Conservation (phyloP, 2,888 invertebrate species). For the Clitarchus hookeri region DNA sequence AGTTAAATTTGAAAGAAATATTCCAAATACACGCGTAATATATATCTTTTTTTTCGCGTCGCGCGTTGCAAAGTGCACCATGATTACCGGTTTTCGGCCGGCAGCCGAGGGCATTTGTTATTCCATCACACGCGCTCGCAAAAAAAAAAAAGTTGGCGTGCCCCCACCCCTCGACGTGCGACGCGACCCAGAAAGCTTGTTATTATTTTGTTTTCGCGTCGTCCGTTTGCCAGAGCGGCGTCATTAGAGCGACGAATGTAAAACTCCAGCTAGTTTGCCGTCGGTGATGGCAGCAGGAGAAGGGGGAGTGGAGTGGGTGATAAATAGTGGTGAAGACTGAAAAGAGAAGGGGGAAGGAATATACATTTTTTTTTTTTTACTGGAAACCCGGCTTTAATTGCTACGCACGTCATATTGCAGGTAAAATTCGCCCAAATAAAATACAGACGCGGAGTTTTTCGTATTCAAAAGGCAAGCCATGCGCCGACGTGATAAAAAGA, state of each 20-base stretch:
- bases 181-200: not conserved
- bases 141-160: not conserved
- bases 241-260: slow-evolving; percentile 8
- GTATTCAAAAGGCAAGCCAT: not conserved
- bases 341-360: not conserved
- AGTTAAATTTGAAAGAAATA: not conserved
- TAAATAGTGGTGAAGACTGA: not conserved
- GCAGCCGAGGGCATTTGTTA: not conserved
- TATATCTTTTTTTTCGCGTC: not conserved
- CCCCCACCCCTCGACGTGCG: not conserved
- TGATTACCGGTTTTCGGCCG: not conserved
- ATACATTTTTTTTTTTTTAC: not conserved
- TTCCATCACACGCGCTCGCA: not conserved
- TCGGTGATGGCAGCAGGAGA: not conserved
- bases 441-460: not conserved
- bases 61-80: not conserved
- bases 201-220: slow-evolving; percentile 1
- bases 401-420: slow-evolving; percentile 8
- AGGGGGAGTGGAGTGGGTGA: not conserved
- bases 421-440: not conserved
- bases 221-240: not conserved
- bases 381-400: not conserved
- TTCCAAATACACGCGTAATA: not conserved
- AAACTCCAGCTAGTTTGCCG: not conserved
- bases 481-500: slow-evolving; percentile 4